Base-by-base conservation (phyloP, 2,888 invertebrate species). In the Tetanocera ferruginea region DNA sequence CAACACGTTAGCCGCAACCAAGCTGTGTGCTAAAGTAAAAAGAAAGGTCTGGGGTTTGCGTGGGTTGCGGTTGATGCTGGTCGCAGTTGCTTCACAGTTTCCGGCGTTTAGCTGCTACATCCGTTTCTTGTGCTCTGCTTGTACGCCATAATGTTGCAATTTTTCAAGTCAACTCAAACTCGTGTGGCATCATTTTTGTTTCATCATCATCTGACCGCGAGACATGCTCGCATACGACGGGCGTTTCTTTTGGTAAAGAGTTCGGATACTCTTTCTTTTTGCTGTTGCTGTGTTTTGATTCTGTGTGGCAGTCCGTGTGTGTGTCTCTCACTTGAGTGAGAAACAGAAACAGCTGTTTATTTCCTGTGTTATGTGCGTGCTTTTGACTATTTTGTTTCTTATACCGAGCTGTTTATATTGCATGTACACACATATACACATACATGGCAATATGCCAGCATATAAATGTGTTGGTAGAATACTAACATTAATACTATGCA, bases 401-500 rank as follows among this genome's bases (percentile, higher is more conserved):
- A 25, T 49, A 49, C 49, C n/a, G 17, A 19, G 67, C 23, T 49
- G 25, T 49, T 17, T 17, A 23, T 14, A 23, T 69, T 11, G 49
- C 67, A 25, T 25, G 14, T 25, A 69, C 28, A 5, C 25, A 49
- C 11, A 49, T 49, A 49, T 51, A 5, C 25, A 28, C 5, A 31
- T 4, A 31, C 31, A 31, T 31, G 31, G 31, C 31, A 4, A 31
- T 5, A 43, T 43, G 43, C 43, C 14, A 43, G 43, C 2, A 14
- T 43, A 43, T 43, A 43, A 11, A 43, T 43, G 43, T 43, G 43
- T 43, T 43, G 43, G 3, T 43, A 43, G 11, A 43, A n/a, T 11
- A 43, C 43, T 11, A 43, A 43, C 77, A 76, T 76, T 73, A 77
- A 77, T 72, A 25, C 25, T 19, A 19, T 55, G 67, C 8, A 66